A percentile compares a stretch with the other conserved stretches of the same genome.
phyloP scores from a whole-genome alignment of 1,140 invertebrate genomes.

The Spodoptera litura region DNA sequence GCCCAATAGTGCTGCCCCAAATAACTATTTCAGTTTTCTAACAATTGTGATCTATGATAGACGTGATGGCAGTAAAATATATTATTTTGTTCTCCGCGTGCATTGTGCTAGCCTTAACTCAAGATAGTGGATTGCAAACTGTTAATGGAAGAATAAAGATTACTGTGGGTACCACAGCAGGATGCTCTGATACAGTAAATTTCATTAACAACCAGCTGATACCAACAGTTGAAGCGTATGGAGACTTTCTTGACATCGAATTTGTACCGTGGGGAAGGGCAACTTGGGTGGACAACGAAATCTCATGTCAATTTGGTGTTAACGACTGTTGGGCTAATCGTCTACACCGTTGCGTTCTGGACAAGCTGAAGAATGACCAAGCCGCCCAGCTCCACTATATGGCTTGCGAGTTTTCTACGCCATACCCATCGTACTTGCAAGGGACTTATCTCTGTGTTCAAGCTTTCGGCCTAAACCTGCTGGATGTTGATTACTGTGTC shows the following conservation, averaged over 20 bases:
- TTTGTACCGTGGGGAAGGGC: slow-evolving; percentile 80
- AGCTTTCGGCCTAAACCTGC: slow-evolving; percentile 59
- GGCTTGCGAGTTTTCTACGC: slow-evolving; percentile 71
- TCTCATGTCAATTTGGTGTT: slow-evolving; percentile 68
- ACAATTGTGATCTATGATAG: neutral
- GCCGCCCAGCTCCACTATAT: slow-evolving; percentile 74
- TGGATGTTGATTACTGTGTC: slow-evolving; percentile 69
- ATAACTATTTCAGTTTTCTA: slow-evolving; percentile 15
- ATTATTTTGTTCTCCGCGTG: slow-evolving; percentile 11
- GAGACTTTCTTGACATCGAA: slow-evolving; percentile 69
- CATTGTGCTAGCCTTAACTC: slow-evolving; percentile 8
- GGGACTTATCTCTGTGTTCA: slow-evolving; percentile 66
- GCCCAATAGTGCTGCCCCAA: neutral
- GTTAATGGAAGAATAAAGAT: slow-evolving; percentile 72
- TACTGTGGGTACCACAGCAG: slow-evolving; percentile 68
- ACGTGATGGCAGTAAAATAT: slow-evolving; percentile 43
- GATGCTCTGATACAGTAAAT: slow-evolving; percentile 63
- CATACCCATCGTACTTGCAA: slow-evolving; percentile 57
- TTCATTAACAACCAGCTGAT: slow-evolving; percentile 64
- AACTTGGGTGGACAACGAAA: slow-evolving; percentile 52
- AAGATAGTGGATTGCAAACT: slow-evolving; percentile 46
- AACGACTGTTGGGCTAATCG: slow-evolving; percentile 78
- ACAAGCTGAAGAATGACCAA: slow-evolving; percentile 65
- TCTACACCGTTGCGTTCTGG: slow-evolving; percentile 73
- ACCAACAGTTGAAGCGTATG: slow-evolving; percentile 64